Evolutionary conservation across 2,888 invertebrate genomes (phyloP), one percentile per base, ranked within the genome.

Genomic region (Heliconius cydno): DNA sequence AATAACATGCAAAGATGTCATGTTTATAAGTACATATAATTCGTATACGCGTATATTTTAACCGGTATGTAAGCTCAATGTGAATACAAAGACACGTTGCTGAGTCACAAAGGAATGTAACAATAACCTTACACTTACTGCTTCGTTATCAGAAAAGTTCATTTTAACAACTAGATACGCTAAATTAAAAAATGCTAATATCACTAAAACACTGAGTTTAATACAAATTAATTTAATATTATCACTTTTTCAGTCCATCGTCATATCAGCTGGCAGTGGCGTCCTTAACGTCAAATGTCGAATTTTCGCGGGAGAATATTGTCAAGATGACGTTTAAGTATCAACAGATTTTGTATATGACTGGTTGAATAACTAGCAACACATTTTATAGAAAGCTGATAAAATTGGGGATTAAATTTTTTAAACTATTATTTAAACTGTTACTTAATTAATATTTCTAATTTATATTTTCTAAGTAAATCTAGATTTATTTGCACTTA

Each of bases 111-210:
- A 77, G 52, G 41, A 76, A 76, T 63, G 52, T 65, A 46, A n/a
- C 80, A 74, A 83, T 67, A 79, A 82, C 73, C 76, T 80, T 13
- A 82, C 87, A 93, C 95, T 94, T 86, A 95, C 95, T 77, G 91
- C 94, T 86, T 95, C 95, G 88, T 95, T 95, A 68, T 95, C 95
- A 2, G 95, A 95, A 83, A 92, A 88, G 85, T 94, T 95, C 94
- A 94, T 95, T 52, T 46, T 83, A 66, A 67, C 46, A 38, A 46
- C 68, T 46, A 74, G 66, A 25, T 25, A 46, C 73, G 77, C 78
- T 80, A 38, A 78, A 78, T 60, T 57, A 28, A 78, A n/a, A 38
- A 46, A 70, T 76, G 34, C 57, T 80, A 71, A 63, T 78, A 57
- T 19, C 41, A 60, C 65, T 52, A 81, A 80, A 80, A 77, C 38